Conservation (phyloP, 2,113 vertebrate species). For the Sturnus vulgaris region DNA sequence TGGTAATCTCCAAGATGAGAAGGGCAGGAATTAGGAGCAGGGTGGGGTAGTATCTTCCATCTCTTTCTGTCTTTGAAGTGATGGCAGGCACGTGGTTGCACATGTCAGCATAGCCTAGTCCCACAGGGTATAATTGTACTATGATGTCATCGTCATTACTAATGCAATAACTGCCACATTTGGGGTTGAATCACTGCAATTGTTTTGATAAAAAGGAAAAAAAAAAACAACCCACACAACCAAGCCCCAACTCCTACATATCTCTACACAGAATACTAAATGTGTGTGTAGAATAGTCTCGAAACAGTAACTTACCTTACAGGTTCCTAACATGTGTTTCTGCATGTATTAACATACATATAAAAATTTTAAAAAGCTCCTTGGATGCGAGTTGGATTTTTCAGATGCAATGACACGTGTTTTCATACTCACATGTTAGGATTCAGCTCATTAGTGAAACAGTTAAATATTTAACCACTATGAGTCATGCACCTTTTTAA, state of each 20-base stretch:
- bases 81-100: not conserved
- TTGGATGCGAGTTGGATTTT: not conserved
- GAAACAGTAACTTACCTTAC: not conserved
- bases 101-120: not conserved
- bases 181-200: not conserved
- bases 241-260: not conserved
- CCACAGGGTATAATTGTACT: not conserved
- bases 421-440: not conserved
- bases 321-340: fast-evolving
- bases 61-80: conserved; percentile 22
- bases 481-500: not conserved
- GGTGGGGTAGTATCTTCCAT: conserved; percentile 30
- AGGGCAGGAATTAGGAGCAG: not conserved
- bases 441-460: not conserved
- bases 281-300: not conserved
- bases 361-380: not conserved
- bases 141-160: not conserved
- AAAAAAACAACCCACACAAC: not conserved
- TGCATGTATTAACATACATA: not conserved
- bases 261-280: not conserved
- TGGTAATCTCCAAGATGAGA: conserved; percentile 24
- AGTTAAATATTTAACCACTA: conserved; percentile 15
- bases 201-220: not conserved
- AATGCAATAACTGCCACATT: not conserved
- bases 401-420: not conserved